Evolutionary conservation across 2,113 vertebrate species (phyloP).

Genomic region (Serilophus lunatus): DNA sequence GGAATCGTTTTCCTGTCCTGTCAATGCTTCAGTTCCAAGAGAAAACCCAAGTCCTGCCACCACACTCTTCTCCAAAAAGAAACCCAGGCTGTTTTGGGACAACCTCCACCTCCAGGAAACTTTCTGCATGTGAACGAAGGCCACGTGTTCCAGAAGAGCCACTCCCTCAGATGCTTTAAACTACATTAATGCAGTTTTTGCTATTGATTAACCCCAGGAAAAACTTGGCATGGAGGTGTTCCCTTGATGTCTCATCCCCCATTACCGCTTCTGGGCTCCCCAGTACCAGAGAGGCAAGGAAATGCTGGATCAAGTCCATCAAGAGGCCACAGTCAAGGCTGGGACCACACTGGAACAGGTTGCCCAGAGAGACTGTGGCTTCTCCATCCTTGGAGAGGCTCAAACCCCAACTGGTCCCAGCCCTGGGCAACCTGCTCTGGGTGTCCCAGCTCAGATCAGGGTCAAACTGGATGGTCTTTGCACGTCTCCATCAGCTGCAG

Average conservation of each 20-base stretch:
- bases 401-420: background rate
- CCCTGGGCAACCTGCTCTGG: background rate
- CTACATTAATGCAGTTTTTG: rapidly evolving
- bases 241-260: background rate
- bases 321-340: background rate
- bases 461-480: background rate
- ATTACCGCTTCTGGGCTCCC: background rate
- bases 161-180: background rate
- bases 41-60: background rate
- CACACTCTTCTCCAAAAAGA: background rate
- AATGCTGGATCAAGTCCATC: rapidly evolving
- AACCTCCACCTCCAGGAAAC: background rate
- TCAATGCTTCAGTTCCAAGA: background rate
- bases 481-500: background rate
- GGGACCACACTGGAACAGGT: background rate
- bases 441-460: background rate
- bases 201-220: background rate
- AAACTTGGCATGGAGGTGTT: no score
- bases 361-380: rapidly evolving
- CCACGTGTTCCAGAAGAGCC: background rate
- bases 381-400: background rate
- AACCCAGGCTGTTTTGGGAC: background rate
- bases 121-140: background rate
- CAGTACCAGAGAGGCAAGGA: background rate
- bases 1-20: background rate